Percentiles rank a stretch among this genome's conserved stretches.
Evolutionary conservation across 2,797 vertebrate species (phyloP).

Genomic region (Notolepis coatsorum): DNA sequence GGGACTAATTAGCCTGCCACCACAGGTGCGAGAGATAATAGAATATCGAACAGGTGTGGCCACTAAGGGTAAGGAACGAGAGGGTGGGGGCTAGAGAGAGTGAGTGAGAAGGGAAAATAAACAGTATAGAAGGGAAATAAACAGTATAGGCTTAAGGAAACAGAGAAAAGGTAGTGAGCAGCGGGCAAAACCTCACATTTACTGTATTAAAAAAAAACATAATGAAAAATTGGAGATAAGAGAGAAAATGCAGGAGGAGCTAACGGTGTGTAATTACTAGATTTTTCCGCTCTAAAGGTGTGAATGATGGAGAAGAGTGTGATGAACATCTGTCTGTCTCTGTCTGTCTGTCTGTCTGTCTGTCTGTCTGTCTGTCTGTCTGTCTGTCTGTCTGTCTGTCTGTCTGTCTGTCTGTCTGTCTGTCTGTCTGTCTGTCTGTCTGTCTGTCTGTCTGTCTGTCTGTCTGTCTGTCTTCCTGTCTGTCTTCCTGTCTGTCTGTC

Average conservation of each 20-base stretch:
- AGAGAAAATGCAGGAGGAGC: not conserved
- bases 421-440: conserved; percentile 16
- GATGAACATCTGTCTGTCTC: conserved; percentile 11
- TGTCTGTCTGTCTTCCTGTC: not conserved
- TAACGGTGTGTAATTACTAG: not conserved
- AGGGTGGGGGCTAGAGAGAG: too few relatives aligned
- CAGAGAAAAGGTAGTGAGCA: too few relatives aligned
- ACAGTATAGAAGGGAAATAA: too few relatives aligned
- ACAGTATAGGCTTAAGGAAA: too few relatives aligned
- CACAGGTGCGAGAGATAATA: too few relatives aligned
- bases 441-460: conserved; percentile 3
- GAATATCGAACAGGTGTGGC: too few relatives aligned
- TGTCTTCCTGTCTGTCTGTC: not conserved
- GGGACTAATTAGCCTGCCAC: too few relatives aligned
- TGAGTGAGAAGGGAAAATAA: too few relatives aligned
- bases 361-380: not conserved
- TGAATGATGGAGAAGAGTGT: not conserved
- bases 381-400: conserved; percentile 1
- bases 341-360: conserved; percentile 14
- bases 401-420: not conserved
- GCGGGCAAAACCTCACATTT: too few relatives aligned
- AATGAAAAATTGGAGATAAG: too few relatives aligned
- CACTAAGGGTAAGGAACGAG: too few relatives aligned
- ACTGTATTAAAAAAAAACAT: too few relatives aligned
- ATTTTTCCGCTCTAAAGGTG: not conserved